phyloP scores from a whole-genome alignment of 2,888 invertebrate genomes.

The Plebejus argus region DNA sequence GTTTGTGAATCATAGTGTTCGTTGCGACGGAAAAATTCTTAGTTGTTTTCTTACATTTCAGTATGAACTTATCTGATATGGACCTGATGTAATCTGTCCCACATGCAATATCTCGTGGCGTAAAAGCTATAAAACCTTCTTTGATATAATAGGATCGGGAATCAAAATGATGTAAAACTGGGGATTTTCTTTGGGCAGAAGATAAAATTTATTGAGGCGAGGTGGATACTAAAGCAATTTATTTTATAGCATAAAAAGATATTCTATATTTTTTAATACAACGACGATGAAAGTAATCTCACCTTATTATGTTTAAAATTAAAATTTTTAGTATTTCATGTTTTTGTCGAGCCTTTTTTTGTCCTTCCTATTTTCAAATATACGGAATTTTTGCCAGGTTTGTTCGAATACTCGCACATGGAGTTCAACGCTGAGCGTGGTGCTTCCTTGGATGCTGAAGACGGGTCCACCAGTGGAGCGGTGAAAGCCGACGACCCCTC shows the following conservation, averaged over 20 bases:
- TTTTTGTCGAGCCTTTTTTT: no score
- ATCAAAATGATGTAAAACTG: slow-evolving; percentile 1
- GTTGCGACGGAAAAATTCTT: no score
- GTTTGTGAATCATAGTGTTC: no score
- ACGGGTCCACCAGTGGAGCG: slow-evolving; percentile 81
- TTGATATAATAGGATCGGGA: slow-evolving; percentile 14
- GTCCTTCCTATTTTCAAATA: not conserved
- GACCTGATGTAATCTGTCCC: not conserved
- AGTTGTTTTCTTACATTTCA: no score
- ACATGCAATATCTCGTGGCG: not conserved
- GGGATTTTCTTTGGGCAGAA: not conserved
- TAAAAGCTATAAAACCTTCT: slow-evolving; percentile 9
- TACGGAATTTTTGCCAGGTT: not conserved
- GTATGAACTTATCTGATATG: not conserved
- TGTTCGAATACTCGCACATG: slow-evolving; percentile 89
- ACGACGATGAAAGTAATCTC: no score
- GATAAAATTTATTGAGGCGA: slow-evolving; percentile 2
- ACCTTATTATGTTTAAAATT: no score
- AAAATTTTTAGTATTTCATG: no score
- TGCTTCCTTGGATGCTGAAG: slow-evolving; percentile 76
- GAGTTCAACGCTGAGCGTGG: slow-evolving; percentile 89
- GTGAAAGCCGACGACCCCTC: slow-evolving; percentile 85
- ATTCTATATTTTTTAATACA: not conserved
- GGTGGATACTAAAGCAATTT: not conserved
- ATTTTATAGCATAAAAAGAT: not conserved